phyloP scores from a whole-genome alignment of 2,113 vertebrate genomes.

The Charadrius vociferus region DNA sequence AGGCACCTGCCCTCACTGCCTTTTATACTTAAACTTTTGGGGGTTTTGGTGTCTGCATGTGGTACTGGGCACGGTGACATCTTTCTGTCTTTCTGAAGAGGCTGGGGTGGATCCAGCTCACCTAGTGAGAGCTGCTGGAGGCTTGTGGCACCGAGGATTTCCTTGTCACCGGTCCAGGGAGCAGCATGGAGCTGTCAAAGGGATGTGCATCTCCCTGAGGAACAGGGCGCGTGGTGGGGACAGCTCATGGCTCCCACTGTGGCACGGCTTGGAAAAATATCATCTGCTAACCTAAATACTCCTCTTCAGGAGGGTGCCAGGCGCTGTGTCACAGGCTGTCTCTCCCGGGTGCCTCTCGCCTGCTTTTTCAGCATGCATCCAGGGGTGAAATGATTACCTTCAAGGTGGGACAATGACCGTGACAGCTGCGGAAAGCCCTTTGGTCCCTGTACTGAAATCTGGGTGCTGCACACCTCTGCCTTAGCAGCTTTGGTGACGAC shows the following conservation, averaged over 20 bases:
- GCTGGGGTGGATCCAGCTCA: not conserved
- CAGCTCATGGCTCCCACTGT: not conserved
- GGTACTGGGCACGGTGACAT: not conserved
- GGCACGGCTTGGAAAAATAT: not conserved
- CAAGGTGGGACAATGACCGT: not conserved
- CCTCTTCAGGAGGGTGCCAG: not conserved
- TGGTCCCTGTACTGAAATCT: not conserved
- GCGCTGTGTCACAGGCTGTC: not conserved
- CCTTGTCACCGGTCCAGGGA: not conserved
- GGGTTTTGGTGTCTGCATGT: not conserved
- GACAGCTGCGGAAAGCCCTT: fast-evolving
- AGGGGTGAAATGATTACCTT: not conserved
- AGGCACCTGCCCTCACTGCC: fast-evolving
- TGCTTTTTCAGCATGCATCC: fast-evolving
- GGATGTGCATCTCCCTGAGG: not conserved
- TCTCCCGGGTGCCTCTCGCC: not conserved
- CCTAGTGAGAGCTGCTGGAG: not conserved
- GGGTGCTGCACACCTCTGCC: not conserved
- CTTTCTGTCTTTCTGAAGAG: not conserved
- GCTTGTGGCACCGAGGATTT: not conserved
- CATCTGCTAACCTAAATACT: not conserved
- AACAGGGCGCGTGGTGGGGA: fast-evolving
- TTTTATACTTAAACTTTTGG: not conserved
- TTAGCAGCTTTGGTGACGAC: not conserved
- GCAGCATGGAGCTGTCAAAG: not conserved